A percentile compares a stretch with the other conserved stretches of the same genome.
Evolutionary conservation across 2,888 invertebrate genomes (phyloP).

Genomic region (Drosophila colorata): DNA sequence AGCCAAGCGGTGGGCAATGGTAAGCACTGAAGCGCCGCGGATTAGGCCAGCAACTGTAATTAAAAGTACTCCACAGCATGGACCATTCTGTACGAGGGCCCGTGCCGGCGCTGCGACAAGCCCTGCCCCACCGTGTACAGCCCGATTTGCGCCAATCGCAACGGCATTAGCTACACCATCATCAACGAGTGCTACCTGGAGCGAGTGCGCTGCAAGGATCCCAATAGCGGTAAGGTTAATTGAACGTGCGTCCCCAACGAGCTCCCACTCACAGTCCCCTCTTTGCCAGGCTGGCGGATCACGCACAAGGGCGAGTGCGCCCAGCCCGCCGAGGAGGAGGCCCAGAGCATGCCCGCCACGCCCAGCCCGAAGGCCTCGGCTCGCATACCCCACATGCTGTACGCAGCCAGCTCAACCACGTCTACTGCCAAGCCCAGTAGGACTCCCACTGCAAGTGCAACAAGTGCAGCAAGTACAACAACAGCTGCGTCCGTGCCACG

Average conservation of each 20-base stretch:
- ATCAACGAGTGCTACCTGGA: conserved; percentile 76
- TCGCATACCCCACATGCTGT: conserved; percentile 34
- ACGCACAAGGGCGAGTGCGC: conserved; percentile 63
- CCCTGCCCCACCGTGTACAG: conserved; percentile 62
- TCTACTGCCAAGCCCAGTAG: background rate
- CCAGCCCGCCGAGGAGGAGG: conserved; percentile 15
- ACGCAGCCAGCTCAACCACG: background rate
- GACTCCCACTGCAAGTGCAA: background rate
- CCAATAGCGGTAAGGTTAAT: conserved; percentile 61
- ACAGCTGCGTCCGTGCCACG: background rate
- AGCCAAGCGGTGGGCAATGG: conserved; percentile 64
- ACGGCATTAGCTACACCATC: conserved; percentile 72
- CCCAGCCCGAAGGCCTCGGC: conserved; percentile 13
- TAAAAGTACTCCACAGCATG: conserved; percentile 59
- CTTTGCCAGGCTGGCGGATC: conserved; percentile 62
- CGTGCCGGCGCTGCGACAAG: conserved; percentile 62
- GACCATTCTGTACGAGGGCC: conserved; percentile 71
- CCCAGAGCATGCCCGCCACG: conserved; percentile 21
- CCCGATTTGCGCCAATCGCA: conserved; percentile 72
- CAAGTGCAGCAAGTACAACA: background rate
- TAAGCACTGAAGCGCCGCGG: conserved; percentile 37
- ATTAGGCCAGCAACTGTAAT: conserved; percentile 19
- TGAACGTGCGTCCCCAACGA: background rate
- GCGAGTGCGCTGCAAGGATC: conserved; percentile 71
- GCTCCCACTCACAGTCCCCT: background rate